These are phyloP conservation scores for Disparrhopalites patrizii DNA, from an alignment of 2,888 invertebrate genomes.

Conservation along the genomic window DNA sequence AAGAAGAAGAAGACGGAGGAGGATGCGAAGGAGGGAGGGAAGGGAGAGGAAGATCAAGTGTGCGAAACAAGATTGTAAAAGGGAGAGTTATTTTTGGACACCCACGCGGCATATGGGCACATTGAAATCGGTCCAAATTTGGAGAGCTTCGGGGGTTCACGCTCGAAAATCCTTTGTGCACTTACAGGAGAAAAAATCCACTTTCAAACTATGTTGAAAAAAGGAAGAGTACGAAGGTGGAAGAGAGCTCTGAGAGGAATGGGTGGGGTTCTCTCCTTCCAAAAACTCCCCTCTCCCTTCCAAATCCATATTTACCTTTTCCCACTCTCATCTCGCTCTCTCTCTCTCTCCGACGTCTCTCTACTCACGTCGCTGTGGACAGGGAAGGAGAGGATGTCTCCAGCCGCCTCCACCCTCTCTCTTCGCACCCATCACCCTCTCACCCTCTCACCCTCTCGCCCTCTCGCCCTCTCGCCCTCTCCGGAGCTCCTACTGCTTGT, in stretches of 20 bases:
- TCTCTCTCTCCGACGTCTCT: not conserved
- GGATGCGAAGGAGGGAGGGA: too few relatives aligned
- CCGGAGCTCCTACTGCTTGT: too few relatives aligned
- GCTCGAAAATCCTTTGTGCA: not conserved
- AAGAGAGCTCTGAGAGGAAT: not conserved
- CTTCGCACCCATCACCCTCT: too few relatives aligned
- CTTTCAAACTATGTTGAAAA: not conserved
- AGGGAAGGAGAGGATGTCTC: too few relatives aligned
- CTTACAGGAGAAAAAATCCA: not conserved
- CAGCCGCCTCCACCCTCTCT: too few relatives aligned
- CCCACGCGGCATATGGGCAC: constrained; percentile 47
- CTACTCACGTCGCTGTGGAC: too few relatives aligned
- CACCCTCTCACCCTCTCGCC: too few relatives aligned
- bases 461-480: too few relatives aligned
- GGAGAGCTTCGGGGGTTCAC: constrained; percentile 30
- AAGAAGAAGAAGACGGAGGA: too few relatives aligned
- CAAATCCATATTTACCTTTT: not conserved
- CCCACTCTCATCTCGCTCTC: not conserved
- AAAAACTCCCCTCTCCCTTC: constrained; percentile 12
- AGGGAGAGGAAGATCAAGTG: too few relatives aligned
- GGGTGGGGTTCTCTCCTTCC: constrained; percentile 10
- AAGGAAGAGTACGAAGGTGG: not conserved
- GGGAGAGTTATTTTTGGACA: constrained; percentile 49
- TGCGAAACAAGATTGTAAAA: constrained; percentile 38
- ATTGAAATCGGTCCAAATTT: constrained; percentile 49